Conservation (phyloP, 1,140 invertebrate species). For the Zaprionus nigranus region DNA sequence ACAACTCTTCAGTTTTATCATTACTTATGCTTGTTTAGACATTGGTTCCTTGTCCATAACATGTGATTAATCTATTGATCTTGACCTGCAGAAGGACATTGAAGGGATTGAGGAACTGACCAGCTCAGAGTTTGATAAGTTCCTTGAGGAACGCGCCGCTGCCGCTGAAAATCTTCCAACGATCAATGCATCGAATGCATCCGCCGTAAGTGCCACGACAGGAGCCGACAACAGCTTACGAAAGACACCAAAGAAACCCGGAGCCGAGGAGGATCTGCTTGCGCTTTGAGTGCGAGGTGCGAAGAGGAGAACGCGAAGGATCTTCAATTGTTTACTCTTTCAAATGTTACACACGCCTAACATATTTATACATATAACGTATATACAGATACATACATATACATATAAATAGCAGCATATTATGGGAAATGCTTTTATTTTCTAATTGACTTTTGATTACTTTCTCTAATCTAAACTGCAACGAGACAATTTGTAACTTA, state of each 20-base stretch:
- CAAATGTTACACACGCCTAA: slow-evolving; percentile 73
- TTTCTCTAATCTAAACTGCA: slow-evolving; percentile 43
- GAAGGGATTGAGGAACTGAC: slow-evolving; percentile 89
- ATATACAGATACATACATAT: slow-evolving; percentile 54
- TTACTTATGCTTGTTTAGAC: slow-evolving; percentile 24
- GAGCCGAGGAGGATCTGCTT: slow-evolving; percentile 75
- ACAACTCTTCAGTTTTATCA: slow-evolving; percentile 7
- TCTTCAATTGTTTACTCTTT: slow-evolving; percentile 72
- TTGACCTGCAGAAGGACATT: slow-evolving; percentile 68
- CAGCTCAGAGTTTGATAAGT: slow-evolving; percentile 96
- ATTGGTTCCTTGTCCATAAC: neutral
- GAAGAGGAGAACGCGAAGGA: neutral
- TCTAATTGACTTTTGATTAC: slow-evolving; percentile 21
- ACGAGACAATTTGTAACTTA: slow-evolving; percentile 71
- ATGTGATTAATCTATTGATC: slow-evolving; percentile 22
- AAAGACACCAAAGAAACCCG: slow-evolving; percentile 78
- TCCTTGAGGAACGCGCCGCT: slow-evolving; percentile 94
- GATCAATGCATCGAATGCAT: slow-evolving; percentile 70
- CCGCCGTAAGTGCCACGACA: slow-evolving; percentile 57
- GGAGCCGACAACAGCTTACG: slow-evolving; percentile 65
- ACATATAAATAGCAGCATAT: slow-evolving; percentile 71
- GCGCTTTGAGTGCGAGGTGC: slow-evolving; percentile 67
- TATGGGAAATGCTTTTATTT: slow-evolving; percentile 67
- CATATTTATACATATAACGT: slow-evolving; percentile 65
- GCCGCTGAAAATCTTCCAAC: slow-evolving; percentile 90